phyloP scores from a whole-genome alignment of 2,888 invertebrate genomes.

The Rhogogaster chlorosoma region DNA sequence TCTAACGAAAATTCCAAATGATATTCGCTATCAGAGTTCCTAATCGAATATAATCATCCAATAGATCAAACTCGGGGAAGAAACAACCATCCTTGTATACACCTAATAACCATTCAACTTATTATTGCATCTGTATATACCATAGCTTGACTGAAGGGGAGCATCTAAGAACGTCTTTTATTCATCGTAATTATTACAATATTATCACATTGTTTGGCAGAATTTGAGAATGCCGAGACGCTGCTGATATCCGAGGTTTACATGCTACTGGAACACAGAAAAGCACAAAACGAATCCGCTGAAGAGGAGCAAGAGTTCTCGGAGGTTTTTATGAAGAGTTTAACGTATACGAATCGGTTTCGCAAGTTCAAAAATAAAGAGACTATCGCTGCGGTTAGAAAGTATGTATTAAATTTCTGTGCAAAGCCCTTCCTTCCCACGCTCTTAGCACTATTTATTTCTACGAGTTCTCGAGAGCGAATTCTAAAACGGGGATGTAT shows the following conservation, averaged over 20 bases:
- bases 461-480: slow-evolving; percentile 1
- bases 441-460: neutral
- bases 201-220: slow-evolving; percentile 78
- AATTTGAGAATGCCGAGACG: slow-evolving; percentile 99
- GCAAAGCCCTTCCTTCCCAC: neutral
- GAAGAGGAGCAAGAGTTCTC: slow-evolving; percentile 99
- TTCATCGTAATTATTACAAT: slow-evolving; percentile 9
- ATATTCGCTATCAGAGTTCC: neutral
- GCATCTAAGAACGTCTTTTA: neutral
- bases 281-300: slow-evolving; percentile 98
- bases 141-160: neutral
- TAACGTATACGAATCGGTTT: slow-evolving; percentile 97
- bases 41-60: neutral
- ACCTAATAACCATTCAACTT: neutral
- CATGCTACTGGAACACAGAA: slow-evolving; percentile 97
- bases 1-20: slow-evolving; percentile 2
- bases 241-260: slow-evolving; percentile 97
- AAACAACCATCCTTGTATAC: neutral
- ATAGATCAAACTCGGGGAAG: neutral
- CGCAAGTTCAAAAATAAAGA: slow-evolving; percentile 99
- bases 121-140: neutral
- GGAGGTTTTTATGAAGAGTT: slow-evolving; percentile 98
- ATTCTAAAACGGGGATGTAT: neutral
- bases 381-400: slow-evolving; percentile 97
- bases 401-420: slow-evolving; percentile 80